Percentiles rank a stretch among this genome's conserved stretches.
Conservation (phyloP, 2,113 vertebrate species). For the Eonycteris spelaea region DNA sequence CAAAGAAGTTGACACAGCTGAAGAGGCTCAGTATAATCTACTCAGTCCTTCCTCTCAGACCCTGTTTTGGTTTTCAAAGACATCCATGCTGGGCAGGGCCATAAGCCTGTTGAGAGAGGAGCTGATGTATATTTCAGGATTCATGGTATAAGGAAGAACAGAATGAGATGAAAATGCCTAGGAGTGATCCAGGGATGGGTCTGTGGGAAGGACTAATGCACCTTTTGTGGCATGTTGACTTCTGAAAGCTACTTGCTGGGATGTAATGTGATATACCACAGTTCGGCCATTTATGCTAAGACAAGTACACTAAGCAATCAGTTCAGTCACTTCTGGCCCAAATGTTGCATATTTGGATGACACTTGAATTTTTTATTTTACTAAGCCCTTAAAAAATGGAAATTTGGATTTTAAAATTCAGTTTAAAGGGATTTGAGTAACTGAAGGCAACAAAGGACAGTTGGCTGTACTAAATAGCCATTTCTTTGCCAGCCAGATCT, state of each 20-base stretch:
- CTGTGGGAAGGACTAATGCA: not conserved
- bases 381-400: not conserved
- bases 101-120: rapidly evolving
- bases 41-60: not conserved
- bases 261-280: not conserved
- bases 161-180: not conserved
- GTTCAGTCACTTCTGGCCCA: not conserved
- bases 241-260: not conserved
- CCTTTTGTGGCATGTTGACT: not conserved
- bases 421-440: not conserved
- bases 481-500: not conserved
- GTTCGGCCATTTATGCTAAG: not conserved
- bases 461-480: not conserved
- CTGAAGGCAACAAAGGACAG: not conserved
- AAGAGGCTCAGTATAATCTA: not conserved
- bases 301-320: too few relatives aligned
- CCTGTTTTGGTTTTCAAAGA: not conserved
- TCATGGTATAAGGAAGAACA: not conserved
- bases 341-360: not conserved
- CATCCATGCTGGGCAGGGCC: not conserved
- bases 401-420: not conserved
- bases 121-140: not conserved
- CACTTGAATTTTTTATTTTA: not conserved
- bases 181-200: not conserved
- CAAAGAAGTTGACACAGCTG: not conserved